phyloP scores from a whole-genome alignment of 2,797 vertebrate species.

The Morus bassanus region DNA sequence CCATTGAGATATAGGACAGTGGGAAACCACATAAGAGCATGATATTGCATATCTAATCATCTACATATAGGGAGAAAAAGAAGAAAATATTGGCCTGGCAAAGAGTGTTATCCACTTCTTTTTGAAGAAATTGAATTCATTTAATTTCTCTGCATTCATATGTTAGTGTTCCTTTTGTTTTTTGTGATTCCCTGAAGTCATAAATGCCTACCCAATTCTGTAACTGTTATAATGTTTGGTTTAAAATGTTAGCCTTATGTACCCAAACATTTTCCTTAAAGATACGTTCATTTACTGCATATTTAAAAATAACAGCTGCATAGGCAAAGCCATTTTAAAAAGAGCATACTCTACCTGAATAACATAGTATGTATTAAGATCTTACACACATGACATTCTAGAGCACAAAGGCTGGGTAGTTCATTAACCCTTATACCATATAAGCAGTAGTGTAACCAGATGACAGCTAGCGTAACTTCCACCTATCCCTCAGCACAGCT shows the following conservation, averaged over 20 bases:
- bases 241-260: not conserved
- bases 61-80: not conserved
- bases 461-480: not conserved
- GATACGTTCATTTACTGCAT: not conserved
- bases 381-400: not conserved
- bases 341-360: not conserved
- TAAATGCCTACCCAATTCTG: not conserved
- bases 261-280: not conserved
- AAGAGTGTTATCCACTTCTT: not conserved
- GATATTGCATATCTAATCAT: not conserved
- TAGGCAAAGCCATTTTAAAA: not conserved
- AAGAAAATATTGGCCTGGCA: not conserved
- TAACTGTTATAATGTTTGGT: not conserved
- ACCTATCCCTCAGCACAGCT: not conserved
- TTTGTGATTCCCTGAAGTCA: not conserved
- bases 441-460: not conserved
- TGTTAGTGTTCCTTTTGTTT: not conserved
- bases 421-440: not conserved
- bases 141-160: not conserved
- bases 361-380: not conserved
- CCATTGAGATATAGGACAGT: not conserved
- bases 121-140: not conserved
- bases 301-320: not conserved
- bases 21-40: not conserved
- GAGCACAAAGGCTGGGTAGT: not conserved